Evolutionary conservation across 2,797 vertebrate genomes (phyloP).

Genomic region (Tenualosa thibaudeaui): DNA sequence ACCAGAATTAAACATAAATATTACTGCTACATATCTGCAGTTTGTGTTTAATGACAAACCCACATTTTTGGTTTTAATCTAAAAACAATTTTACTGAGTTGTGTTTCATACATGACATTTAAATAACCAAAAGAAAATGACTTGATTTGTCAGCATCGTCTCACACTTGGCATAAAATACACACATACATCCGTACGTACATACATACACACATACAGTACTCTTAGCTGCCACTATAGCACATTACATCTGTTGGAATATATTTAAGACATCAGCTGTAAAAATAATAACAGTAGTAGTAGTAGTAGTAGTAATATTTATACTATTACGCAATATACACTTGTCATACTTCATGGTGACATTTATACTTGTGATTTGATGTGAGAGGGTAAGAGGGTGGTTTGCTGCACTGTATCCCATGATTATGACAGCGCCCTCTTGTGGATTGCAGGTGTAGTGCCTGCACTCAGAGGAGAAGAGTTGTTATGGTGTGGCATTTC

Average conservation of each 20-base stretch:
- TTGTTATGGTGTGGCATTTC: background rate
- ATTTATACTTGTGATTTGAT: background rate
- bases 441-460: background rate
- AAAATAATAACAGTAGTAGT: slow-evolving; percentile 15
- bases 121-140: slow-evolving; percentile 82
- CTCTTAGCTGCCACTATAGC: slow-evolving; percentile 83
- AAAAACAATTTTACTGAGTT: slow-evolving; percentile 73
- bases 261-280: slow-evolving; percentile 65
- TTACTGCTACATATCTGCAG: background rate
- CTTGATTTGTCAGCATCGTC: slow-evolving; percentile 81
- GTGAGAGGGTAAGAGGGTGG: background rate
- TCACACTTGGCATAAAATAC: slow-evolving; percentile 79
- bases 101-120: slow-evolving; percentile 76
- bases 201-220: slow-evolving; percentile 71
- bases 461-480: background rate
- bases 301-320: background rate
- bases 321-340: slow-evolving; percentile 28
- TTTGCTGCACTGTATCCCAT: background rate
- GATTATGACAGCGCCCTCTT: background rate
- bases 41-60: background rate
- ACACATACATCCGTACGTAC: slow-evolving; percentile 34
- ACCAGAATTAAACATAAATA: background rate
- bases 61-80: slow-evolving; percentile 47
- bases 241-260: slow-evolving; percentile 78
- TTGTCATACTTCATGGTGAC: slow-evolving; percentile 35